Conservation (phyloP, 2,797 vertebrate genomes). For the Monodelphis domestica region DNA sequence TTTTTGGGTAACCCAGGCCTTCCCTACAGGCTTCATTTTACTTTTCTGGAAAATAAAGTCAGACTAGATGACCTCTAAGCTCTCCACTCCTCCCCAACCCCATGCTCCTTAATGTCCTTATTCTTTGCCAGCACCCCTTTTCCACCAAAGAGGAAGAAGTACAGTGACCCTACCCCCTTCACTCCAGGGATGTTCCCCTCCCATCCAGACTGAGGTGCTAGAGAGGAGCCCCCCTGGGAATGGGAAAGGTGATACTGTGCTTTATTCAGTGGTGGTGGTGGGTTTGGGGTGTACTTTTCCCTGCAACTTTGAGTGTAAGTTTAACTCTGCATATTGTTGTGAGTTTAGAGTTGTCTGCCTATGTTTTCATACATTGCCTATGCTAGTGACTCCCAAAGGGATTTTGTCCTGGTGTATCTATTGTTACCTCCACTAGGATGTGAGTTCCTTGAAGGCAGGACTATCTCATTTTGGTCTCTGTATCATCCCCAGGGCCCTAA, state of each 20-base stretch:
- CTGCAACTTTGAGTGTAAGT: background rate
- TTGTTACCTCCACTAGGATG: background rate
- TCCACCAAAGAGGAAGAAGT: background rate
- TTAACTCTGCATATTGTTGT: background rate
- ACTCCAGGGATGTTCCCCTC: background rate
- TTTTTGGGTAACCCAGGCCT: background rate
- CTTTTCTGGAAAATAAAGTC: background rate
- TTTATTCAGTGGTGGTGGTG: background rate
- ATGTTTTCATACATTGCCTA: background rate
- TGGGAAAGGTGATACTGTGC: background rate
- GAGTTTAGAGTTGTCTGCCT: background rate
- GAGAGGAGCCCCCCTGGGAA: background rate
- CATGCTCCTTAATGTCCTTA: no score
- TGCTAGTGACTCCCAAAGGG: background rate
- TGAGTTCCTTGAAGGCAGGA: no score
- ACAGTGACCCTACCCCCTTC: background rate
- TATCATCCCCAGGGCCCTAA: background rate
- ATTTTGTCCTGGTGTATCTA: background rate
- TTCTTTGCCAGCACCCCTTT: no score
- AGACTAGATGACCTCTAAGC: background rate
- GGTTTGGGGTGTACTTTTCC: background rate
- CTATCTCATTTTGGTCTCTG: no score
- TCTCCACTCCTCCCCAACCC: fast-evolving
- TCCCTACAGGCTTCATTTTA: fast-evolving
- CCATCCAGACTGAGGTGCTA: background rate